These are phyloP conservation scores for Lichenostomus cassidix DNA, from an alignment of 2,113 vertebrate genomes.

Conservation along the genomic window DNA sequence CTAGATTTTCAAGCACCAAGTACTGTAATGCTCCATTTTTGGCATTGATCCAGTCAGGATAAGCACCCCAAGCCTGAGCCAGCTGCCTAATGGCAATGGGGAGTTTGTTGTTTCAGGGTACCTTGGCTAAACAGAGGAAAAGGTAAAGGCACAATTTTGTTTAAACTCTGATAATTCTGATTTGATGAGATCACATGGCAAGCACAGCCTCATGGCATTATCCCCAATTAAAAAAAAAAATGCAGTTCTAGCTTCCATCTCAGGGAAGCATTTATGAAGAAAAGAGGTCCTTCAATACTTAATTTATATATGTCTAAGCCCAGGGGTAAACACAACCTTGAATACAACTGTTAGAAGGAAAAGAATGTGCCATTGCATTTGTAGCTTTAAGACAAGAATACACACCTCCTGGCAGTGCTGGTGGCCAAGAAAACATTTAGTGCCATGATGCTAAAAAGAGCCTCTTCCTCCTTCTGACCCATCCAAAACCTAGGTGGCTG, in stretches of 20 bases:
- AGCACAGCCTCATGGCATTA: not conserved
- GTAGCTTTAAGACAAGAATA: not conserved
- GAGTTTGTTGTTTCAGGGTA: not conserved
- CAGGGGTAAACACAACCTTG: not conserved
- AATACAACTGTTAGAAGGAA: not conserved
- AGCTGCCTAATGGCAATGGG: not conserved
- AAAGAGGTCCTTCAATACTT: not conserved
- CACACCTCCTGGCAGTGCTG: not conserved
- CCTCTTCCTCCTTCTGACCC: not conserved
- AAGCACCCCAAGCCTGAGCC: not conserved
- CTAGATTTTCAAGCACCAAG: not conserved
- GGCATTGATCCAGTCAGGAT: accelerated
- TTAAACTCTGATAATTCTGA: not conserved
- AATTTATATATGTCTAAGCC: not conserved
- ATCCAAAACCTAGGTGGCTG: not conserved
- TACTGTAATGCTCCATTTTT: not conserved
- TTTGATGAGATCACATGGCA: not conserved
- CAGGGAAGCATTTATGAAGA: not conserved
- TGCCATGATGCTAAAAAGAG: not conserved
- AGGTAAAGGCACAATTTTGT: not conserved
- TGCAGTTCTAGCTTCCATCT: not conserved
- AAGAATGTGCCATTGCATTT: not conserved
- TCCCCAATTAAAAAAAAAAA: not conserved
- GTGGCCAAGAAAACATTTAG: not conserved
- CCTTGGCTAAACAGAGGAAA: not conserved